These are phyloP conservation scores for Ormyrus rosae DNA, from an alignment of 2,888 invertebrate genomes.

Conservation along the genomic window DNA sequence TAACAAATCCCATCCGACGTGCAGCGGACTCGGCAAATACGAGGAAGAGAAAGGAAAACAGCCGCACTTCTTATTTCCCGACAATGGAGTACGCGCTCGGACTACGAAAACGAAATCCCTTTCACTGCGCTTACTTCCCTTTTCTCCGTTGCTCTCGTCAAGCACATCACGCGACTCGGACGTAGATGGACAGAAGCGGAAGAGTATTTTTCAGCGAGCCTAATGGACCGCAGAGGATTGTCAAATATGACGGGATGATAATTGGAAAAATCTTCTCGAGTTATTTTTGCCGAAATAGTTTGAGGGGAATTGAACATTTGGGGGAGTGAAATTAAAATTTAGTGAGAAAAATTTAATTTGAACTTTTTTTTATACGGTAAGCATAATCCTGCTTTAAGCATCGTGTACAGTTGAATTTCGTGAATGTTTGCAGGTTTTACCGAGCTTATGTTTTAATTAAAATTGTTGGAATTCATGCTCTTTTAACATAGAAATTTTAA, in stretches of 20 bases:
- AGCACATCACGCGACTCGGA: neutral
- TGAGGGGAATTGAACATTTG: too few species aligned
- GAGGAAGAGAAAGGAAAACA: neutral
- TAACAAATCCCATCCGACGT: constrained; percentile 3
- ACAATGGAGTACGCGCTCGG: constrained; percentile 28
- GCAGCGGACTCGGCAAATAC: neutral
- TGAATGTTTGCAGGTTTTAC: too few species aligned
- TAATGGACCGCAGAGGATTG: constrained; percentile 13
- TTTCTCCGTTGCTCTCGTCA: neutral
- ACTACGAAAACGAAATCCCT: neutral
- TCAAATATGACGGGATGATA: constrained; percentile 10
- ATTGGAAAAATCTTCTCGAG: constrained; percentile 8
- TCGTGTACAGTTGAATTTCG: too few species aligned
- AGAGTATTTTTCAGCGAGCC: neutral
- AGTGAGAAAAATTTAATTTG: too few species aligned
- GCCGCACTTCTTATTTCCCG: constrained; percentile 15
- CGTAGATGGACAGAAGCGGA: neutral
- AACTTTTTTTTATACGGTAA: too few species aligned
- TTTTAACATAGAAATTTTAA: too few species aligned
- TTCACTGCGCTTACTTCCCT: too few species aligned
- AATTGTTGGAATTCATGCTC: too few species aligned
- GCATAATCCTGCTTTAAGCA: too few species aligned
- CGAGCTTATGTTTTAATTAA: too few species aligned
- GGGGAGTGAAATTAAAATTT: too few species aligned
- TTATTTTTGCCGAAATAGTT: too few species aligned